These are phyloP conservation scores for Bombus sibiricus DNA, from an alignment of 1,140 invertebrate genomes.

Conservation along the genomic window DNA sequence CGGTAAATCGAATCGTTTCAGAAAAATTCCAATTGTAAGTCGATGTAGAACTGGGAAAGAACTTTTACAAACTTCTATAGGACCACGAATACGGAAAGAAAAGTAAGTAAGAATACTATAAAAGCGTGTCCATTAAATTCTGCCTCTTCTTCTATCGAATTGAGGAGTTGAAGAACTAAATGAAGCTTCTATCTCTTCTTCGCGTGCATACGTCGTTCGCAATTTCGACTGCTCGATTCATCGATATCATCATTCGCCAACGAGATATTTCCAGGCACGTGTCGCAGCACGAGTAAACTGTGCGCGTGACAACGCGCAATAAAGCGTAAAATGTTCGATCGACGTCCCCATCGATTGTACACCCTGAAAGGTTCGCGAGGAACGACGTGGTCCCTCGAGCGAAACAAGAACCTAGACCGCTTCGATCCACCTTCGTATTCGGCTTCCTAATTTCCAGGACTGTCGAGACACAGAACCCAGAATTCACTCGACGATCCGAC, in stretches of 20 bases:
- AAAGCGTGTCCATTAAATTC: neutral
- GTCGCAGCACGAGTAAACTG: neutral
- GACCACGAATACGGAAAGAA: too few species aligned
- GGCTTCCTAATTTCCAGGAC: neutral
- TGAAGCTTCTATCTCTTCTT: too few species aligned
- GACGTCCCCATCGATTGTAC: neutral
- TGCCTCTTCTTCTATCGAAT: neutral
- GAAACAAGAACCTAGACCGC: neutral
- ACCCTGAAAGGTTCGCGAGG: neutral
- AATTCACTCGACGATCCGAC: conserved; percentile 20
- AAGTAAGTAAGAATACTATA: neutral
- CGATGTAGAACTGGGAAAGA: too few species aligned
- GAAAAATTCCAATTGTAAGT: too few species aligned
- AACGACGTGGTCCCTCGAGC: neutral
- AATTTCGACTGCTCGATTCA: neutral
- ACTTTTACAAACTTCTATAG: too few species aligned
- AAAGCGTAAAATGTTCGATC: neutral
- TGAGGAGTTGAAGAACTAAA: neutral
- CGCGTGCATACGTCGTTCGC: neutral
- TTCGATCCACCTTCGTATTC: neutral
- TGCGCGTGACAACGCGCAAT: neutral
- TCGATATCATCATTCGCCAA: neutral
- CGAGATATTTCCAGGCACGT: neutral
- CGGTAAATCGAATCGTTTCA: too few species aligned
- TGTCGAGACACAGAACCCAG: neutral